Conservation (phyloP, 2,113 vertebrate genomes). For the Sylvia atricapilla region DNA sequence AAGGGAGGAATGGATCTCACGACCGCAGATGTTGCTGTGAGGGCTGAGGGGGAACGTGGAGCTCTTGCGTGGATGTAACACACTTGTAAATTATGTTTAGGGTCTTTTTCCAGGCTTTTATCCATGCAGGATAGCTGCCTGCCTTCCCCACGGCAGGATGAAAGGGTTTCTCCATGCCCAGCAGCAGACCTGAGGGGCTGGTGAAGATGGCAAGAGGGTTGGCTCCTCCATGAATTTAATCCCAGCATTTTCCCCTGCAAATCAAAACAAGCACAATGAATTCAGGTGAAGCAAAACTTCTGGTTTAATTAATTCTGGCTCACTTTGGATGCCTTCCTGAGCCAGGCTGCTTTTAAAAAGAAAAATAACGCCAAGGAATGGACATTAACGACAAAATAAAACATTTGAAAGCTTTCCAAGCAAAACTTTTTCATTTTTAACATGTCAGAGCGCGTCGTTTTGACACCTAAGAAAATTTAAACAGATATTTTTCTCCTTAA, state of each 20-base stretch:
- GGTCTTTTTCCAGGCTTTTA: background rate
- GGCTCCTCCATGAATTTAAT: background rate
- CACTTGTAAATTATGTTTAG: constrained; percentile 12
- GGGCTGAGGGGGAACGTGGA: background rate
- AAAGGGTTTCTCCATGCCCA: background rate
- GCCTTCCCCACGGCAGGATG: rapidly evolving
- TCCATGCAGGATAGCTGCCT: background rate
- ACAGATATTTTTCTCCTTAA: background rate
- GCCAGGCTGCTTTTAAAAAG: background rate
- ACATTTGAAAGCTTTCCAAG: background rate
- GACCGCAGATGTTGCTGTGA: background rate
- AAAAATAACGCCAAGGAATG: background rate
- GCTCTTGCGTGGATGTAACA: background rate
- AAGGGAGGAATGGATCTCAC: background rate
- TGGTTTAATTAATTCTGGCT: background rate
- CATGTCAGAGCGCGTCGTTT: background rate
- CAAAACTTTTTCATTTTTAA: background rate
- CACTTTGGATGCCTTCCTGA: background rate
- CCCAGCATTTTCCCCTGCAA: background rate
- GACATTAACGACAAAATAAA: background rate
- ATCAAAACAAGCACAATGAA: background rate
- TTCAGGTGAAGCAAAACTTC: background rate
- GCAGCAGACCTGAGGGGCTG: background rate
- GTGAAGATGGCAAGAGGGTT: background rate
- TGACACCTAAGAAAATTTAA: constrained; percentile 11